These are phyloP conservation scores for Melanitta fusca DNA, from an alignment of 2,797 vertebrate species.

Conservation along the genomic window DNA sequence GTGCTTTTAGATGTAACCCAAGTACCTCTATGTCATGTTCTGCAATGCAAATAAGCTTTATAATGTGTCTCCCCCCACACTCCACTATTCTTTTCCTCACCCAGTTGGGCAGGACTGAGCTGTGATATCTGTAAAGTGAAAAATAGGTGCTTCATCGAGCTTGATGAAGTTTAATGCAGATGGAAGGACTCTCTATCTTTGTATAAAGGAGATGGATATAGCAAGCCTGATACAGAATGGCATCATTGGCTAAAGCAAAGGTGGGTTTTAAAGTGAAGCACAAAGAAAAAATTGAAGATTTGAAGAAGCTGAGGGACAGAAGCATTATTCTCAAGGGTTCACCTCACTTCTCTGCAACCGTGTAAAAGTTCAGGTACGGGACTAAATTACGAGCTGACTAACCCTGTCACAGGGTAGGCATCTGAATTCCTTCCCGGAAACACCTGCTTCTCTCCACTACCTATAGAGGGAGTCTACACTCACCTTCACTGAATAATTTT, in stretches of 20 bases:
- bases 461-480: neutral
- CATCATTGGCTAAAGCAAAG: neutral
- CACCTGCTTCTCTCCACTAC: neutral
- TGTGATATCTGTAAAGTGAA: neutral
- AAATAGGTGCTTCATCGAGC: neutral
- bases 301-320: neutral
- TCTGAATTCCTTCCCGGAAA: neutral
- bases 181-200: neutral
- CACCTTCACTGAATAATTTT: neutral
- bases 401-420: neutral
- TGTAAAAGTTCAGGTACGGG: neutral
- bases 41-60: neutral
- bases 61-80: neutral
- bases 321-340: neutral
- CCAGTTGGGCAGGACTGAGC: neutral
- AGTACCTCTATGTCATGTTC: neutral
- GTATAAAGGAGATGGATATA: neutral
- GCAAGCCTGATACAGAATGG: neutral
- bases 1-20: neutral
- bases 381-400: neutral
- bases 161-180: neutral
- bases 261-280: neutral
- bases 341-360: neutral
- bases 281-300: neutral
- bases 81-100: neutral